Percentiles rank a stretch among this genome's conserved stretches.
Evolutionary conservation across 2,113 vertebrate genomes (phyloP).

Genomic region (Phyllostomus discolor): DNA sequence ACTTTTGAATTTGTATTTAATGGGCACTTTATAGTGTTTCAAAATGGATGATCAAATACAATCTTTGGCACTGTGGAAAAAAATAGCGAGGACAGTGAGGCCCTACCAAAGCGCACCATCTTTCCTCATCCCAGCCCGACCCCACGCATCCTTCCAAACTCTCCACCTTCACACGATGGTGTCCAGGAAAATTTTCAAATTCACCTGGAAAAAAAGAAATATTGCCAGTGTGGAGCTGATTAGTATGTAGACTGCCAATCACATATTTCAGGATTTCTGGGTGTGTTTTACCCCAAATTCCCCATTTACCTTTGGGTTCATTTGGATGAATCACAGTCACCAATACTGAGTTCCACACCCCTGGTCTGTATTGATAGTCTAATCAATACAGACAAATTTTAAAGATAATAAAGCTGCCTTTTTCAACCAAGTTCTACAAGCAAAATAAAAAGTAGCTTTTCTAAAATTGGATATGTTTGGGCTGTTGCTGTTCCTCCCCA

Average conservation of each 20-base stretch:
- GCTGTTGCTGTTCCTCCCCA: not conserved
- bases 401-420: slow-evolving; percentile 9
- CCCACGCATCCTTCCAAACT: fast-evolving
- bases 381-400: slow-evolving; percentile 40
- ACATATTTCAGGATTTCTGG: not conserved
- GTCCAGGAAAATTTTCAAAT: not conserved
- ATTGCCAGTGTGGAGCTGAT: not conserved
- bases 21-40: not conserved
- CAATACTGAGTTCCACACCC: not conserved
- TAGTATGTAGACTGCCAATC: not conserved
- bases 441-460: slow-evolving; percentile 49
- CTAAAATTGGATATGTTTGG: slow-evolving; percentile 21
- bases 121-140: not conserved
- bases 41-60: not conserved
- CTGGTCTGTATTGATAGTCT: slow-evolving; percentile 46
- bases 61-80: not conserved
- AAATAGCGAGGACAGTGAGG: not conserved
- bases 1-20: not conserved
- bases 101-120: not conserved
- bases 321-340: not conserved
- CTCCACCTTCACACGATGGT: not conserved
- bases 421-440: slow-evolving; percentile 43
- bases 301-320: not conserved
- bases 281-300: not conserved
- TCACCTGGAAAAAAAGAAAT: not conserved